phyloP scores from a whole-genome alignment of 92 coral and sea anemone species.

The Diadumene lineata region DNA sequence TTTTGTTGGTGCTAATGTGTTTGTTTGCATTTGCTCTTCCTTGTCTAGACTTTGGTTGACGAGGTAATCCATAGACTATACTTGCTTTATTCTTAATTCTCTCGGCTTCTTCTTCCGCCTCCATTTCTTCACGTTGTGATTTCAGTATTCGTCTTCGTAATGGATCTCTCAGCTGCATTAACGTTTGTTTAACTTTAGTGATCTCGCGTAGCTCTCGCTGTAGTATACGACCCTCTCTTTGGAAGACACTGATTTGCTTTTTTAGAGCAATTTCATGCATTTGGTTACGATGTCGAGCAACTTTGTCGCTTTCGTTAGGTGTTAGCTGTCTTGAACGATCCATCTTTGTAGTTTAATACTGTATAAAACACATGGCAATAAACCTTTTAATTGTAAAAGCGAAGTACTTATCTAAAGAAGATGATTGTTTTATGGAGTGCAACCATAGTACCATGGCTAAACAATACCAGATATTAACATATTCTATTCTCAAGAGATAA shows the following conservation, averaged over 20 bases:
- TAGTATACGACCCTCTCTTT: conserved; percentile 69
- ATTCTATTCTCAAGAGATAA: neutral
- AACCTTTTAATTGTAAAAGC: neutral
- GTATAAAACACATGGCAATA: neutral
- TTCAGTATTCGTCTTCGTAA: conserved; percentile 29
- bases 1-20: neutral
- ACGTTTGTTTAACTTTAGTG: conserved; percentile 67
- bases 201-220: conserved; percentile 84
- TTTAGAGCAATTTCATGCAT: conserved; percentile 86
- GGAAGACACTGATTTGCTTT: conserved; percentile 71
- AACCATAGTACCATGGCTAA: conserved; percentile 7
- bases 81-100: neutral
- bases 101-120: neutral
- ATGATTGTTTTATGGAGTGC: conserved; percentile 6
- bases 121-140: neutral
- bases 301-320: conserved; percentile 55
- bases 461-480: neutral
- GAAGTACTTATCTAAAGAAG: neutral
- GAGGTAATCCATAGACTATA: conserved; percentile 4
- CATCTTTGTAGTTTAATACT: conserved; percentile 4
- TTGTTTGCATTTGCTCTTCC: neutral
- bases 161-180: conserved; percentile 68
- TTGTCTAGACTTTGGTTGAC: neutral
- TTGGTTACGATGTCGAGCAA: conserved; percentile 75
- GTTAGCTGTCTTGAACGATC: conserved; percentile 19